Evolutionary conservation across 2,113 vertebrate species (phyloP).

Genomic region (Suncus etruscus): DNA sequence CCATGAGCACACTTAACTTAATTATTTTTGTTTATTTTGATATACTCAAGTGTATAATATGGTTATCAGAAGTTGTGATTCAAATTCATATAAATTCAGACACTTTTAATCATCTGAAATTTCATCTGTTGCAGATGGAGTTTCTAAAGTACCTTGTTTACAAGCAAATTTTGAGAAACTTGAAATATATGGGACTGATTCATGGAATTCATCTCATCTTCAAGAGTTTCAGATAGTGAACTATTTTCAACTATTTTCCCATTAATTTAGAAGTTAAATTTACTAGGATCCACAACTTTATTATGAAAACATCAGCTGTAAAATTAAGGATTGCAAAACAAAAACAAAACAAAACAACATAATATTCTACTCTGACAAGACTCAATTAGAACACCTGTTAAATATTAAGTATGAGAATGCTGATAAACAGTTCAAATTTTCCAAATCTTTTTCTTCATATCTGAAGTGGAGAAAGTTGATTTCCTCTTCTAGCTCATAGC

Average conservation of each 20-base stretch:
- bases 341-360: no score
- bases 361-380: neutral
- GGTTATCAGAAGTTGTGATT: no score
- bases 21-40: neutral
- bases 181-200: neutral
- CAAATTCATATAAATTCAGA: neutral
- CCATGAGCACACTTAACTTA: no score
- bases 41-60: no score
- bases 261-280: no score
- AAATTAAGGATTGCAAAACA: no score
- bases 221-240: no score
- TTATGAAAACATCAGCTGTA: no score
- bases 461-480: neutral
- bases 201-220: no score
- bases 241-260: no score
- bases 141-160: neutral
- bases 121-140: neutral
- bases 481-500: neutral
- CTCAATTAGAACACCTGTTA: neutral
- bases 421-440: neutral
- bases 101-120: neutral
- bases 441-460: neutral
- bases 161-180: slow-evolving; percentile 1
- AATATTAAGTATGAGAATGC: neutral
- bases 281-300: no score